Conservation (phyloP, 2,888 invertebrate genomes). For the Apeira syringaria region DNA sequence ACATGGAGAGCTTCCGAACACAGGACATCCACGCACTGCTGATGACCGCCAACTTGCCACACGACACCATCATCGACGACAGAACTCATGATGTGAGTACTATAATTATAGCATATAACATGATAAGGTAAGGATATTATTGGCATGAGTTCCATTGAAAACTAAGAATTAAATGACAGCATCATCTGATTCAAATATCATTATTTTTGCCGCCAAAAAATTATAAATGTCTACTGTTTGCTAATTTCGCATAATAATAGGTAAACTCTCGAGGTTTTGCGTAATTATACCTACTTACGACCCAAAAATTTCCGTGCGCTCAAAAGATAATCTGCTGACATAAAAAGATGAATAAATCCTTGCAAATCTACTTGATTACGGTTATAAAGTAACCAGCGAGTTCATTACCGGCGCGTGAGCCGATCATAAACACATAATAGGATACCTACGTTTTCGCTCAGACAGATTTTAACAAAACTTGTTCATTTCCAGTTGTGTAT, state of each 20-base stretch:
- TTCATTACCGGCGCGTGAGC: slow-evolving; percentile 37
- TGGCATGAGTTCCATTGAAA: no score
- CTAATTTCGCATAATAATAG: no score
- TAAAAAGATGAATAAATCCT: slow-evolving; percentile 10
- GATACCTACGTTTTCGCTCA: slow-evolving; percentile 29
- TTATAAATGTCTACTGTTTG: no score
- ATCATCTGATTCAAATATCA: no score
- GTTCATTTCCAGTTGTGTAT: slow-evolving; percentile 30
- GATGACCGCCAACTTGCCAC: slow-evolving; percentile 88
- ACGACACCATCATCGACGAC: slow-evolving; percentile 82
- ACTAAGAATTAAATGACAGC: no score
- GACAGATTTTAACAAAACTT: slow-evolving; percentile 28
- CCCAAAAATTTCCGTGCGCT: slow-evolving; percentile 1
- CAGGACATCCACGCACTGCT: slow-evolving; percentile 95
- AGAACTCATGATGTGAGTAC: slow-evolving; percentile 77
- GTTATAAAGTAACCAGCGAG: slow-evolving; percentile 37
- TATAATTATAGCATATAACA: no score
- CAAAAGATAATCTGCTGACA: slow-evolving; percentile 9
- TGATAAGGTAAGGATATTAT: no score
- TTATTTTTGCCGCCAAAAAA: no score
- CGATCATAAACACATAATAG: slow-evolving; percentile 43
- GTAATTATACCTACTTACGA: background rate
- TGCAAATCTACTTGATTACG: slow-evolving; percentile 17
- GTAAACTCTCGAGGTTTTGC: no score
- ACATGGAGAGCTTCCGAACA: slow-evolving; percentile 96